phyloP scores from a whole-genome alignment of 2,888 invertebrate genomes.

The Tupiocoris notatus region DNA sequence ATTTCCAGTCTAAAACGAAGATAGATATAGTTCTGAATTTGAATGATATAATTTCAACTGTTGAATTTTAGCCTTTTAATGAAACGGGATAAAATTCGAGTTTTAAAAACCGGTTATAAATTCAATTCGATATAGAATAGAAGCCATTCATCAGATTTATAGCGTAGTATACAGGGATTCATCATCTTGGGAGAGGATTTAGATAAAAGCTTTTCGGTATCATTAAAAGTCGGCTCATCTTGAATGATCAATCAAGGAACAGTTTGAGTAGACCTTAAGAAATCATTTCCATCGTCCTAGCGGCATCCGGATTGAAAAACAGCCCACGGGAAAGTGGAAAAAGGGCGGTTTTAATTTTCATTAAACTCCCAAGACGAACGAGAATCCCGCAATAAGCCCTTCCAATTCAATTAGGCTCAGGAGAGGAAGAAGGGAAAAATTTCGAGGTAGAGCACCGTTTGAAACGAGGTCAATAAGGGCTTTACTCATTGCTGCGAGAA shows the following conservation, averaged over 20 bases:
- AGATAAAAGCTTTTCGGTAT: background rate
- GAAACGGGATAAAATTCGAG: too few species aligned
- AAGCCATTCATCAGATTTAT: too few species aligned
- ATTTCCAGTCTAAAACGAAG: too few species aligned
- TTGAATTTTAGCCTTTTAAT: too few species aligned
- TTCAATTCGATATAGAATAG: too few species aligned
- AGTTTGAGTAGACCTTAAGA: background rate
- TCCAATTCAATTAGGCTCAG: slow-evolving; percentile 24
- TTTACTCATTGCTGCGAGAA: slow-evolving; percentile 3
- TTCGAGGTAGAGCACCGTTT: slow-evolving; percentile 16
- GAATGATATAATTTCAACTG: too few species aligned
- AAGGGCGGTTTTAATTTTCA: slow-evolving; percentile 8
- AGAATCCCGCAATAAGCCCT: slow-evolving; percentile 7
- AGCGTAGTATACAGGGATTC: too few species aligned
- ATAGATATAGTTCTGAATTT: too few species aligned
- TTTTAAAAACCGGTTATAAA: too few species aligned
- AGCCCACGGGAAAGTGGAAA: background rate
- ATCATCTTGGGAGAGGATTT: too few species aligned
- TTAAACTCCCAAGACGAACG: background rate
- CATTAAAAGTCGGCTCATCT: background rate
- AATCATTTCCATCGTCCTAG: background rate
- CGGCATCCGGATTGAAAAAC: background rate
- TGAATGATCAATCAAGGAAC: background rate
- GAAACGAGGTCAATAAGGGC: slow-evolving; percentile 21
- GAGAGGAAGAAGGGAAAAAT: slow-evolving; percentile 1